phyloP scores from a whole-genome alignment of 2,797 vertebrate genomes.

The Hyperoplus immaculatus region DNA sequence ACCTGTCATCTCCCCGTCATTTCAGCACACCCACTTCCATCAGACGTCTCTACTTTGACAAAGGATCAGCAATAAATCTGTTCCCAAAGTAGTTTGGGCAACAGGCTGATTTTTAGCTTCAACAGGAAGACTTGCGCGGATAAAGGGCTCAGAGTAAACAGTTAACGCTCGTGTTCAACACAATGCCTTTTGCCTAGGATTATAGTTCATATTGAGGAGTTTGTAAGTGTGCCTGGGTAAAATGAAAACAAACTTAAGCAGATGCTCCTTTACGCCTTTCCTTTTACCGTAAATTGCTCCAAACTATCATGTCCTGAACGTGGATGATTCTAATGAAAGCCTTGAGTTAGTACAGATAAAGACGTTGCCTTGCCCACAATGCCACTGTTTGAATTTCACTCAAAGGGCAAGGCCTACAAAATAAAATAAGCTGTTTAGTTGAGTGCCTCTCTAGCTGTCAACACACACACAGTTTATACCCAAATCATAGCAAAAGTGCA shows the following conservation, averaged over 20 bases:
- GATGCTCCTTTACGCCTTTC: constrained; percentile 7
- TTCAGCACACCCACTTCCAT: constrained; percentile 23
- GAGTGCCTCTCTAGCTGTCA: constrained; percentile 62
- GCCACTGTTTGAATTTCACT: constrained; percentile 22
- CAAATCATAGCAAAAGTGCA: constrained; percentile 54
- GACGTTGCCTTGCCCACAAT: constrained; percentile 45
- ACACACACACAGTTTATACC: constrained; percentile 36
- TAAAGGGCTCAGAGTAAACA: constrained; percentile 70
- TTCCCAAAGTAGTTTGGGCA: constrained; percentile 57
- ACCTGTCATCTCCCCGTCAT: constrained; percentile 56
- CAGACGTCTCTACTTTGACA: constrained; percentile 42
- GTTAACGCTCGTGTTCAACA: constrained; percentile 59
- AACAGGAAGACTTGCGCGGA: constrained; percentile 44
- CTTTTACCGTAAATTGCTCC: not conserved
- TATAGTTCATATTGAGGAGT: not conserved
- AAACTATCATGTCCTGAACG: constrained; percentile 38
- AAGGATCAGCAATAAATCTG: constrained; percentile 55
- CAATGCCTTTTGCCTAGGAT: constrained; percentile 18
- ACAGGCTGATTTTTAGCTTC: constrained; percentile 49
- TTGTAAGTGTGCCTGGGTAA: constrained; percentile 16
- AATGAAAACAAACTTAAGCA: constrained; percentile 27
- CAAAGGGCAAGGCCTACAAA: constrained; percentile 33
- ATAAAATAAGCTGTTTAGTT: constrained; percentile 41
- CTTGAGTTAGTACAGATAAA: constrained; percentile 5
- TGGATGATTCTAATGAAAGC: constrained; percentile 41